A percentile compares a stretch with the other conserved stretches of the same genome.
Conservation (phyloP, 2,113 vertebrate species). For the Clarias magur region DNA sequence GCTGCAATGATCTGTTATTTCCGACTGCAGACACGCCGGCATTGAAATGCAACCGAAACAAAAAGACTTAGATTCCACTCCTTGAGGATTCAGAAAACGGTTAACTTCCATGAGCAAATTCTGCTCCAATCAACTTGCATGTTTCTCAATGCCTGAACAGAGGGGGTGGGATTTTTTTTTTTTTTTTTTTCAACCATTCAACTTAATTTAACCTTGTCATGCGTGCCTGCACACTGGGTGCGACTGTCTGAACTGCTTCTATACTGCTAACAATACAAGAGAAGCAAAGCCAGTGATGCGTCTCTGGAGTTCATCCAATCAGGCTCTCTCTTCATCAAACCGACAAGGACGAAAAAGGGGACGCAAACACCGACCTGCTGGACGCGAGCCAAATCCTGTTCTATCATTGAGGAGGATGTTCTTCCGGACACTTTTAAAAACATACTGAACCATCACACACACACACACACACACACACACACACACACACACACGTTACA, state of each 20-base stretch:
- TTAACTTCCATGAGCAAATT: neutral
- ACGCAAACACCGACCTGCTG: neutral
- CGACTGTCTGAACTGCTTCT: neutral
- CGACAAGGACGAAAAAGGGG: slow-evolving; percentile 12
- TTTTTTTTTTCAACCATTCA: neutral
- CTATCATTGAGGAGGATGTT: slow-evolving; percentile 1
- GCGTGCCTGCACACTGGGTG: neutral
- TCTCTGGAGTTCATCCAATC: slow-evolving; percentile 31
- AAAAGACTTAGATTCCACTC: neutral
- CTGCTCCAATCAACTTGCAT: neutral
- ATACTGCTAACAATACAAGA: neutral
- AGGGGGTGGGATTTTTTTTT: neutral
- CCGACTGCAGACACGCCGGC: neutral
- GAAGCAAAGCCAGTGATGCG: neutral
- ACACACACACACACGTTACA: neutral
- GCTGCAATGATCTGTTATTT: neutral
- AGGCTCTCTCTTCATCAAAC: slow-evolving; percentile 8
- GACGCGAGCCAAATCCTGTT: neutral
- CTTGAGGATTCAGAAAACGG: neutral
- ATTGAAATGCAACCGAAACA: neutral
- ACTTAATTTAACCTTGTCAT: too few relatives aligned
- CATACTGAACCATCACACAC: neutral
- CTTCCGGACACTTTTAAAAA: neutral
- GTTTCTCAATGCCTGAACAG: neutral
- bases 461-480: neutral